Base-by-base conservation (phyloP, 2,113 vertebrate genomes). In the Hemiscyllium ocellatum region DNA sequence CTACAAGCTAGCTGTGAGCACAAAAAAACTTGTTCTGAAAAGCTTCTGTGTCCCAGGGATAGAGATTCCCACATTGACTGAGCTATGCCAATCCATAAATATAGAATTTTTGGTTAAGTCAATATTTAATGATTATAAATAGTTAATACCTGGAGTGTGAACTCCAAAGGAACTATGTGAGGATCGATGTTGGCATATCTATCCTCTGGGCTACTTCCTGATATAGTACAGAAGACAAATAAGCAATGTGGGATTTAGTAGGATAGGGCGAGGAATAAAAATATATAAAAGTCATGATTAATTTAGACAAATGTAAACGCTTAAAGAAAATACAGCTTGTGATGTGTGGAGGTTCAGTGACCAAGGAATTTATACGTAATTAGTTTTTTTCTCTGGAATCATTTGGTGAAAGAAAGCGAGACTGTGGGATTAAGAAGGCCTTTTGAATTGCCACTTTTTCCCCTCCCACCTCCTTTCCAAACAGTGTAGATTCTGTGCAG, bases 71-170 rank as follows among this genome's bases (percentile, higher is more conserved):
- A 19, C 20, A 52, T 52, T n/a, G 17, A 37, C 17, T n/a, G 33
- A 66, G 33, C 89, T 66, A 17, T 37, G 33, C 61, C 89, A 68
- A 66, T 20, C 61, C 15, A 37, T 66, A 93, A 93, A 68, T 68
- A 91, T 91, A 91, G 17, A 66, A 6, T 7, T 20, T 91, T 37
- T 66, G 61, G 33, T 66, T 56, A 93, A 22, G 61, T 65, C 66
- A 93, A 93, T 93, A 93, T 68, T 66, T 93, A 37, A 19, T 37
- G 17, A 93, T 93, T 93, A 93, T 93, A 66, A 93, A 68, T 93
- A 66, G 61, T 66, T 93, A 66, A 37, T 66, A 93, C 37, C 29
- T 61, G 37, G 89, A 66, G 19, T 61, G 15, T 91, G 12, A 91
- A 91, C 87, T 19, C 15, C 52, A 5, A 50, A 10, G 42, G 42